These are phyloP conservation scores for Ophion ventricosus DNA, from an alignment of 2,888 invertebrate genomes.

Conservation along the genomic window DNA sequence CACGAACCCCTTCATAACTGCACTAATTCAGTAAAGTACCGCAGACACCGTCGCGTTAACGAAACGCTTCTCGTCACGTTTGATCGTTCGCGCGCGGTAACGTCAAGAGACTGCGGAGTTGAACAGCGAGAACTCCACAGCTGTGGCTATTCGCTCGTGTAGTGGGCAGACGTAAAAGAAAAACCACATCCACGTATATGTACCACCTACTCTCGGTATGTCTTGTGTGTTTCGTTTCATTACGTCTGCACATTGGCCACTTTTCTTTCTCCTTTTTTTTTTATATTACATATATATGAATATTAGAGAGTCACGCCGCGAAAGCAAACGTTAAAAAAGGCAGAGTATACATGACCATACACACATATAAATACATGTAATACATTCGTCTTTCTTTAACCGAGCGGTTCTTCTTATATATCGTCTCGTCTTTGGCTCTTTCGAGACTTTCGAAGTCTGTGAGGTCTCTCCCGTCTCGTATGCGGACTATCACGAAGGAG, in stretches of 20 bases:
- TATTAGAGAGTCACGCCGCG: slow-evolving; percentile 30
- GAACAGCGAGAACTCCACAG: slow-evolving; percentile 28
- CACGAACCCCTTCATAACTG: neutral
- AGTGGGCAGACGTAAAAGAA: slow-evolving; percentile 23
- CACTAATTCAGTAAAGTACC: neutral
- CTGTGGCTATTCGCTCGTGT: slow-evolving; percentile 16
- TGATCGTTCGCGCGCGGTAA: slow-evolving; percentile 31
- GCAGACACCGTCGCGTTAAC: slow-evolving; percentile 7
- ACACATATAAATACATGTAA: too few species aligned
- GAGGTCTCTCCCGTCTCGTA: slow-evolving; percentile 31
- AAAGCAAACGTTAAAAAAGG: slow-evolving; percentile 19
- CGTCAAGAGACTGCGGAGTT: slow-evolving; percentile 52
- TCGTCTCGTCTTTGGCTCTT: slow-evolving; percentile 36
- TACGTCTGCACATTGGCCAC: slow-evolving; percentile 31
- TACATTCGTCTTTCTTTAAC: slow-evolving; percentile 17
- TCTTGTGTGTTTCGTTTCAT: slow-evolving; percentile 28
- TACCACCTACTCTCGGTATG: slow-evolving; percentile 47
- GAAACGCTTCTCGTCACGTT: slow-evolving; percentile 32
- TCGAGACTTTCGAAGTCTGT: slow-evolving; percentile 41
- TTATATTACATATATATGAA: slow-evolving; percentile 18
- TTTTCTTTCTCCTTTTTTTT: neutral
- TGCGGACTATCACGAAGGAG: slow-evolving; percentile 33
- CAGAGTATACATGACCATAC: neutral
- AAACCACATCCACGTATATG: slow-evolving; percentile 1
- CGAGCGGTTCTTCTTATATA: neutral